Base-by-base conservation (phyloP, 2,888 invertebrate genomes). In the Ecliptopera silaceata region DNA sequence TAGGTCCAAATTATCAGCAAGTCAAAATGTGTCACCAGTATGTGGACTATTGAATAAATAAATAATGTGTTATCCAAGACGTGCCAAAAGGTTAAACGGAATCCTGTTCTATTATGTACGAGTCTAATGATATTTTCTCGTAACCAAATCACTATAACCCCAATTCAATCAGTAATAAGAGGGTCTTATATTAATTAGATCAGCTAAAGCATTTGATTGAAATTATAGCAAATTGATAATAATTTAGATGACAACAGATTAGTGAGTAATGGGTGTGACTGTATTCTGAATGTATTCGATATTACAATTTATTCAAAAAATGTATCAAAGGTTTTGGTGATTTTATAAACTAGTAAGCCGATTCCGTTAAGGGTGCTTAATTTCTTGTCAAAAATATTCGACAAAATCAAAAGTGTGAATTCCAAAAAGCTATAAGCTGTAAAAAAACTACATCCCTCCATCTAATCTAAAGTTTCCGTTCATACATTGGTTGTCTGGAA, bases 201-300 rank as follows among this genome's bases (percentile, higher is more conserved):
- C 51, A 66, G 63, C 65, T 66, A 70, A 71, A 74, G 77, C 77
- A 66, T 63, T 66, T 78, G 77, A 84, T 82, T 80, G 82, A 77
- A 82, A 82, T 79, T 76, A 80, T 71, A 68, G 68, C 68, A 69
- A 74, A 77, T 80, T 75, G 74, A 70, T 74, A 70, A 66, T 71
- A 66, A 77, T 77, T 75, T 71, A 69, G 67, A 52, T 56, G 53
- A 34, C 49, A 56, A 46, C 26, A 46, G 52, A 22, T 55, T 55
- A 61, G 41, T 49, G 45, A 45, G 17, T 43, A 44, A 26, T 39
- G 39, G 31, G 47, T 46, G 51, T 46, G 54, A 60, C 47, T 60
- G 56, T 46, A n/a, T n/a, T n/a, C n/a, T n/a, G 50, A 36, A 8
- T 20, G n/a, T 46, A 13, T 34, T 2, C 1, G 2, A n/a, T n/a